These are phyloP conservation scores for Phaethon lepturus DNA, from an alignment of 2,113 vertebrate genomes.

Conservation along the genomic window DNA sequence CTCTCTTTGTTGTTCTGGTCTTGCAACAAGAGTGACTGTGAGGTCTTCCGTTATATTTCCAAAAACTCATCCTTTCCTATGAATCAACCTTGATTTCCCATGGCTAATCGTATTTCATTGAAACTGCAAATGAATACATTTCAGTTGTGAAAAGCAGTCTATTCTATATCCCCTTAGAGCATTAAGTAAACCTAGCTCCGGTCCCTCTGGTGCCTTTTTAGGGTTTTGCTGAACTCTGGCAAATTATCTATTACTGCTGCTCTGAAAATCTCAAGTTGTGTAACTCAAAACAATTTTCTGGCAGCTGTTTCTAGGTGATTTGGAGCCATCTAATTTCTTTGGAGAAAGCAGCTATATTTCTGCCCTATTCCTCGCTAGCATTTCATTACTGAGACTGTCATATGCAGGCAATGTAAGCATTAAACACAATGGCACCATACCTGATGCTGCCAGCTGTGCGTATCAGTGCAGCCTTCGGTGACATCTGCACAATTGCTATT, in stretches of 20 bases:
- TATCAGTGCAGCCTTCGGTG: background rate
- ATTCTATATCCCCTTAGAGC: background rate
- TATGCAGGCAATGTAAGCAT: background rate
- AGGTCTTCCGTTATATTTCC: background rate
- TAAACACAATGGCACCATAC: background rate
- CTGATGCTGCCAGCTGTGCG: constrained; percentile 4
- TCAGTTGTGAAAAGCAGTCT: background rate
- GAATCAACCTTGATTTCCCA: background rate
- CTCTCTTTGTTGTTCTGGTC: background rate
- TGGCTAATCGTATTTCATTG: background rate
- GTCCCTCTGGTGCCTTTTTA: background rate
- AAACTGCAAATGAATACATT: background rate
- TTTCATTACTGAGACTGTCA: background rate
- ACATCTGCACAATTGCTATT: constrained; percentile 7
- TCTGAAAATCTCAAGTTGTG: background rate
- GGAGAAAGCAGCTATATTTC: background rate
- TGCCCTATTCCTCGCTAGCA: background rate
- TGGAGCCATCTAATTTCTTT: background rate
- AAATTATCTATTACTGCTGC: background rate
- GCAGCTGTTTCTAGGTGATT: background rate
- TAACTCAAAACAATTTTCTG: background rate
- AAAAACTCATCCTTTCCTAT: background rate
- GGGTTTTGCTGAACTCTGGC: background rate
- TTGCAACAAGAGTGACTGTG: background rate
- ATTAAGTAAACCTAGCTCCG: background rate